Percentiles rank a stretch among this genome's conserved stretches.
Conservation (phyloP, 2,888 invertebrate species). For the Biston betularia region DNA sequence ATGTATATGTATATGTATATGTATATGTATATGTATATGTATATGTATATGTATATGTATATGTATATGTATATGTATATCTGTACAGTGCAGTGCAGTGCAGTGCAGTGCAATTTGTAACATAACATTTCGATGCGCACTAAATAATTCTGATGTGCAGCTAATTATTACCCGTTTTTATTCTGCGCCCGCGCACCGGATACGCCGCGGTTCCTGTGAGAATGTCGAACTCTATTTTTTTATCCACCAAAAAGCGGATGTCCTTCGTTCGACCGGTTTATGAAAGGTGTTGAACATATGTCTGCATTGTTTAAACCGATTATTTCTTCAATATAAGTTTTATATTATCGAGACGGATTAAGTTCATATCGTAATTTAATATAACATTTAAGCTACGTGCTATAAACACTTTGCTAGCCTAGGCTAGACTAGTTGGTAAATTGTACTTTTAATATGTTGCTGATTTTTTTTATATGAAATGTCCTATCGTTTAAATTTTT, state of each 20-base stretch:
- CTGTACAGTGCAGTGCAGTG: no score
- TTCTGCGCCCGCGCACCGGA: constrained; percentile 82
- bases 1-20: no score
- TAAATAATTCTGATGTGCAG: not conserved
- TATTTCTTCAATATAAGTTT: constrained; percentile 60
- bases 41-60: no score
- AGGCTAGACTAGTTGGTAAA: no score
- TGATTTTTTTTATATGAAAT: no score
- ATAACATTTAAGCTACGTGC: no score
- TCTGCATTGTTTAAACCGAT: constrained; percentile 72
- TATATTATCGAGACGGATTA: constrained; percentile 28
- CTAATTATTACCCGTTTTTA: constrained; percentile 66
- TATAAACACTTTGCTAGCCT: not conserved
- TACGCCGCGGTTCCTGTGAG: constrained; percentile 84
- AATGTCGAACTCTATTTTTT: constrained; percentile 82
- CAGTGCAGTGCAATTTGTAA: no score
- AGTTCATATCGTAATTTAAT: constrained; percentile 16
- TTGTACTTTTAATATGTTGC: no score
- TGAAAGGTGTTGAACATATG: constrained; percentile 86
- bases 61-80: no score
- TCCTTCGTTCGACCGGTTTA: constrained; percentile 84
- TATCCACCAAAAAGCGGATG: constrained; percentile 84
- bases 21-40: no score
- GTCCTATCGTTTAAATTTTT: no score
- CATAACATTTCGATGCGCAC: not conserved